Evolutionary conservation across 2,888 invertebrate species (phyloP).

Genomic region (Mythimna loreyi): DNA sequence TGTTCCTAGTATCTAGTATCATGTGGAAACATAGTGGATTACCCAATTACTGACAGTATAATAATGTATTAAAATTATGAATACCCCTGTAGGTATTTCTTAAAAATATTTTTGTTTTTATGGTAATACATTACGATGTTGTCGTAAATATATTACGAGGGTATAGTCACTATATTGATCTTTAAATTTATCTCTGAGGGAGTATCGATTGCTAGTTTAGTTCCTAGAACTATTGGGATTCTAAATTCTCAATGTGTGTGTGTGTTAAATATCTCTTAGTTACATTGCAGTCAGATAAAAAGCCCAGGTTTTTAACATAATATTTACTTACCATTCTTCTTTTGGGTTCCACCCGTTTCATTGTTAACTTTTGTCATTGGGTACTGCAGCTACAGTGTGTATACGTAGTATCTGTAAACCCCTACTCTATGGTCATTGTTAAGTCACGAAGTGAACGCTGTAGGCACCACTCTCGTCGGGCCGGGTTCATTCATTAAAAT

Average conservation of each 20-base stretch:
- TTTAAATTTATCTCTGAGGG: too few relatives aligned
- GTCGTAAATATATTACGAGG: too few relatives aligned
- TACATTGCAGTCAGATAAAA: background rate
- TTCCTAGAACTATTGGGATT: background rate
- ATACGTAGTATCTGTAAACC: slow-evolving; percentile 38
- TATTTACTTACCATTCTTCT: background rate
- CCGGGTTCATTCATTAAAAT: slow-evolving; percentile 87
- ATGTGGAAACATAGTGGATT: too few relatives aligned
- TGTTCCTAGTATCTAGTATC: too few relatives aligned
- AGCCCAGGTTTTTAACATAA: background rate
- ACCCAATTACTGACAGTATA: too few relatives aligned
- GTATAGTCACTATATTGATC: too few relatives aligned
- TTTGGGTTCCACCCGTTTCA: background rate
- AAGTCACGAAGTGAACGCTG: slow-evolving; percentile 82
- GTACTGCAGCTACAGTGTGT: background rate
- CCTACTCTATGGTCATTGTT: slow-evolving; percentile 77
- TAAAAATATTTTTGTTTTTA: too few relatives aligned
- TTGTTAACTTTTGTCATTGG: background rate
- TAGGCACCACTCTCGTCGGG: slow-evolving; percentile 73
- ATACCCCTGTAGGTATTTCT: too few relatives aligned
- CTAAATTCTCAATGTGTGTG: background rate
- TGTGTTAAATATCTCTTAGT: too few relatives aligned
- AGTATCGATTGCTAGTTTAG: too few relatives aligned
- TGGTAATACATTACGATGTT: too few relatives aligned
- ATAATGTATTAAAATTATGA: too few relatives aligned